phyloP scores from a whole-genome alignment of 2,113 vertebrate genomes.

The Xiphias gladius region DNA sequence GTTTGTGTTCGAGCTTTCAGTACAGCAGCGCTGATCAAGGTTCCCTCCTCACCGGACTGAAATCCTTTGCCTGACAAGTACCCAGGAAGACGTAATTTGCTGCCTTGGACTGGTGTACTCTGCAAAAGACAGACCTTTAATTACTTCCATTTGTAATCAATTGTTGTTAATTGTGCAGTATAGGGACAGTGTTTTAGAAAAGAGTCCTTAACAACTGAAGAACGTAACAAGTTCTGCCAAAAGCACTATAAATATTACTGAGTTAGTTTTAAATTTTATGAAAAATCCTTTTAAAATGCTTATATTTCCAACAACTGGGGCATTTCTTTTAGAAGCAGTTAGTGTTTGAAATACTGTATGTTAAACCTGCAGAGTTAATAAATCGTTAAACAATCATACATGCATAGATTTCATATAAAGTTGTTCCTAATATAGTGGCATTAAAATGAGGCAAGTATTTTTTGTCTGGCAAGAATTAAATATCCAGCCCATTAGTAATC shows the following conservation, averaged over 20 bases:
- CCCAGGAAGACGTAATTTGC: conserved; percentile 95
- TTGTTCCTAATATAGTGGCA: neutral
- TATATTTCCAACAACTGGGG: neutral
- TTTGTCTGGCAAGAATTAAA: conserved; percentile 22
- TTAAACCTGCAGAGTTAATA: conserved; percentile 10
- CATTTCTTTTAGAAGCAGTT: conserved; percentile 19
- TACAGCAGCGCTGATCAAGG: conserved; percentile 91
- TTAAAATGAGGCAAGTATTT: conserved; percentile 20
- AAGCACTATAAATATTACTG: neutral
- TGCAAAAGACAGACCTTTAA: conserved; percentile 63
- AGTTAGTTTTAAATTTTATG: conserved; percentile 6
- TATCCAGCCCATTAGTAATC: conserved; percentile 49
- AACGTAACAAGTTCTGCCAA: neutral
- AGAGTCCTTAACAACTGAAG: neutral
- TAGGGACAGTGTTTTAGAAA: neutral
- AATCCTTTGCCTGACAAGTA: conserved; percentile 97
- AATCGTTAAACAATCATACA: conserved; percentile 20
- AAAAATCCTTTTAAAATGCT: neutral
- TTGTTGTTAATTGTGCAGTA: neutral
- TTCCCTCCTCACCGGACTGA: conserved; percentile 93
- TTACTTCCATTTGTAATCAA: neutral
- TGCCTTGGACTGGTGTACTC: conserved; percentile 95
- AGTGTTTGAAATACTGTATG: conserved; percentile 10
- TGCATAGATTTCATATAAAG: conserved; percentile 28
- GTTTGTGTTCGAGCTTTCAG: conserved; percentile 91